Percentiles rank a stretch among this genome's conserved stretches.
phyloP scores from a whole-genome alignment of 1,140 invertebrate genomes.

The Wiebesia pumilae region DNA sequence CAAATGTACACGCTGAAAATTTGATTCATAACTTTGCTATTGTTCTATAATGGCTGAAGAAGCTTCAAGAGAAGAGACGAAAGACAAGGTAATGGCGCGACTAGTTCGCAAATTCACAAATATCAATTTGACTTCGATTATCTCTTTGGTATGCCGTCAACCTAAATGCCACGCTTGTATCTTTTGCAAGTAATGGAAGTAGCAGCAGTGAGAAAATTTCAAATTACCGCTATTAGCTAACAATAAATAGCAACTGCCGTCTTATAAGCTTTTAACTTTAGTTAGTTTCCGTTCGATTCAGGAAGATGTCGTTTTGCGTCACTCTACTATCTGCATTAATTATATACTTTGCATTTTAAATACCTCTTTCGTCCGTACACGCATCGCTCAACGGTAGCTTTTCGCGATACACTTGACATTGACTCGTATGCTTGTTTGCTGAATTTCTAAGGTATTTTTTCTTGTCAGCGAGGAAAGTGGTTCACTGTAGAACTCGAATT shows the following conservation, averaged over 20 bases:
- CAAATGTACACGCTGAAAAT: constrained; percentile 69
- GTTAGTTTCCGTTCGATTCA: constrained; percentile 41
- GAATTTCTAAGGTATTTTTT: constrained; percentile 28
- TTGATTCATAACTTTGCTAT: constrained; percentile 74
- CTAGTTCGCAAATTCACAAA: constrained; percentile 73
- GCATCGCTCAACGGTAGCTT: neutral
- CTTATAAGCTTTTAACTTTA: constrained; percentile 58
- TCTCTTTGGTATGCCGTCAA: constrained; percentile 19
- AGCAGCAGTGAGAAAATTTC: constrained; percentile 57
- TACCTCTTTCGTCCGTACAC: neutral
- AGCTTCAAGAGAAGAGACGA: neutral
- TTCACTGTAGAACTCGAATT: neutral
- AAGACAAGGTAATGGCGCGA: constrained; percentile 26
- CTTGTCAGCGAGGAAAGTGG: neutral
- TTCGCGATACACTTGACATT: constrained; percentile 53
- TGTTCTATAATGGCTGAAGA: constrained; percentile 60
- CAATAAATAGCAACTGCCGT: constrained; percentile 53
- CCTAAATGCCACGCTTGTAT: neutral
- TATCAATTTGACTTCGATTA: constrained; percentile 62
- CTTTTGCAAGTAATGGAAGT: neutral
- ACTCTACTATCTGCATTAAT: constrained; percentile 35
- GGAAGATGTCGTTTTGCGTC: neutral
- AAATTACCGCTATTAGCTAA: constrained; percentile 67
- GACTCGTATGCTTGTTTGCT: constrained; percentile 50
- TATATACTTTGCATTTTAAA: neutral